Evolutionary conservation across 2,888 invertebrate species (phyloP).

Genomic region (Elysia crispata): DNA sequence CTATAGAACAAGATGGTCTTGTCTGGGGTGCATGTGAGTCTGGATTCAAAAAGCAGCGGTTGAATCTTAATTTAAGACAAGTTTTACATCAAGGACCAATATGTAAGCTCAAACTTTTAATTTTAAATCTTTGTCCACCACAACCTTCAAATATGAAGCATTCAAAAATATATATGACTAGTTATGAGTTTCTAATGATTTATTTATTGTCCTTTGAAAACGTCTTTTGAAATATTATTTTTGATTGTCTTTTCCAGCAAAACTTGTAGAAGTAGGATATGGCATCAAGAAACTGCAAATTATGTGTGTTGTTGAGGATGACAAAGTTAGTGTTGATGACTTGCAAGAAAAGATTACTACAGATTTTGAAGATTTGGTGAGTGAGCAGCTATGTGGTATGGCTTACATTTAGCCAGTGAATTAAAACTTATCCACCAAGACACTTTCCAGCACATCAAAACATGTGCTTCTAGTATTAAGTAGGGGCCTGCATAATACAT

Average conservation of each 20-base stretch:
- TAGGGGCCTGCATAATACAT: too few relatives aligned
- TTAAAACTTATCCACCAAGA: too few relatives aligned
- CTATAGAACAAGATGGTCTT: constrained; percentile 93
- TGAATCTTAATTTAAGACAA: too few relatives aligned
- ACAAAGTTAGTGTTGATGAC: constrained; percentile 84
- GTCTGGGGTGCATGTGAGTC: constrained; percentile 92
- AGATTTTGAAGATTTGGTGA: constrained; percentile 68
- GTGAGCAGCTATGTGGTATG: neutral
- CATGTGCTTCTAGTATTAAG: too few relatives aligned
- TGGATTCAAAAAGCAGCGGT: too few relatives aligned
- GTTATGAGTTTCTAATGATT: too few relatives aligned
- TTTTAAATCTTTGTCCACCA: too few relatives aligned
- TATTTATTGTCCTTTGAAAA: neutral
- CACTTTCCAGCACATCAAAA: too few relatives aligned
- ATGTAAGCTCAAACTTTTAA: too few relatives aligned
- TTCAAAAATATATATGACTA: neutral
- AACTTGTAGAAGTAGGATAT: constrained; percentile 95
- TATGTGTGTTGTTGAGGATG: constrained; percentile 96
- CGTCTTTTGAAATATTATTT: neutral
- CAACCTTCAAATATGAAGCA: too few relatives aligned
- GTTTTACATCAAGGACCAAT: too few relatives aligned
- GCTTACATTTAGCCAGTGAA: too few relatives aligned
- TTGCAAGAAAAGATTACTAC: constrained; percentile 67
- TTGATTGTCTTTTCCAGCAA: constrained; percentile 81
- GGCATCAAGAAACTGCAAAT: constrained; percentile 97